A percentile compares a stretch with the other conserved stretches of the same genome.
These are phyloP conservation scores for Oreochromis tanganicae DNA, from an alignment of 2,113 vertebrate species.

Conservation along the genomic window DNA sequence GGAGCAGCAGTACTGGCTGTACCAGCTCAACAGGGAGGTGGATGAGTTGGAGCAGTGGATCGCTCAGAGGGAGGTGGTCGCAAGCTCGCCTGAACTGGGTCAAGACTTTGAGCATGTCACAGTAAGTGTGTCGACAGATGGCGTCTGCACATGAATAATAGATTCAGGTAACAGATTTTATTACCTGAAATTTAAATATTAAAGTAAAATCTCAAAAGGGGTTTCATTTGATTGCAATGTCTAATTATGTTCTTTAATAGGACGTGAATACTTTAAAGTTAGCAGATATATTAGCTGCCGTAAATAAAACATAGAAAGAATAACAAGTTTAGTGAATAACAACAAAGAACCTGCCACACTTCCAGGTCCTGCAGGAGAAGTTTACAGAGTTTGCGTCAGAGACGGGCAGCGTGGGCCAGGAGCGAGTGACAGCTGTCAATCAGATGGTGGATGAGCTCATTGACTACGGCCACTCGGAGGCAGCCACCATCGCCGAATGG, in stretches of 20 bases:
- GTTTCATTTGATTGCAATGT: neutral
- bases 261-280: neutral
- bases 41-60: constrained; percentile 97
- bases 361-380: constrained; percentile 86
- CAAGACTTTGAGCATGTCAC: constrained; percentile 94
- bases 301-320: neutral
- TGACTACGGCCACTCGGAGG: constrained; percentile 88
- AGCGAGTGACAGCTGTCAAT: constrained; percentile 86
- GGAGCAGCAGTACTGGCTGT: constrained; percentile 97
- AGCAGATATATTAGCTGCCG: neutral
- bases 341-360: neutral
- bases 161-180: neutral
- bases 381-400: constrained; percentile 89
- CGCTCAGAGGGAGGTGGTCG: constrained; percentile 90
- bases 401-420: constrained; percentile 83
- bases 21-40: constrained; percentile 91
- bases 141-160: neutral
- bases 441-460: constrained; percentile 97
- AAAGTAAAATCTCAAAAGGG: neutral
- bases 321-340: neutral
- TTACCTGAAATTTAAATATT: neutral
- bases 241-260: neutral
- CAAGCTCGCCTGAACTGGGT: constrained; percentile 88
- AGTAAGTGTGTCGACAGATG: constrained; percentile 65
- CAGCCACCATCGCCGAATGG: constrained; percentile 93